A percentile compares a stretch with the other conserved stretches of the same genome.
These are phyloP conservation scores for Ochropleura leucogaster DNA, from an alignment of 2,888 invertebrate species.

Conservation along the genomic window DNA sequence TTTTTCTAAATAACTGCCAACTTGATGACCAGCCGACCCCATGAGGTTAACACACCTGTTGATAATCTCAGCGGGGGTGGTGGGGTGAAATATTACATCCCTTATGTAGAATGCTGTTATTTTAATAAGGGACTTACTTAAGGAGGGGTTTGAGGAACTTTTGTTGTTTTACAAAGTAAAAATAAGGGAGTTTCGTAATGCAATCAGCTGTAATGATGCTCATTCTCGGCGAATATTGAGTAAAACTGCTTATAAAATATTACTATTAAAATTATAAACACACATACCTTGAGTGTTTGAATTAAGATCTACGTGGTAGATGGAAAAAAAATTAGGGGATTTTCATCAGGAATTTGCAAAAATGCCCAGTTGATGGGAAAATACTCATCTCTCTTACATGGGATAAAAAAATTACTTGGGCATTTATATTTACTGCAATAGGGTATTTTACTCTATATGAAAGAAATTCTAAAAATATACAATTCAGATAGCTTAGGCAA, in stretches of 20 bases:
- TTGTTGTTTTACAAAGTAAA: neutral
- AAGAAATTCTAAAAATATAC: too few species aligned
- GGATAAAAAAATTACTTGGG: neutral
- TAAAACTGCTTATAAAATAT: neutral
- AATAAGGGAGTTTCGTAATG: neutral
- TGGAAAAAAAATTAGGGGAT: too few species aligned
- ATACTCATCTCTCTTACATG: neutral
- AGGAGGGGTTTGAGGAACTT: constrained; percentile 52
- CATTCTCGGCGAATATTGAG: neutral
- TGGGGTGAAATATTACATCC: constrained; percentile 75
- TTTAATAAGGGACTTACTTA: constrained; percentile 75
- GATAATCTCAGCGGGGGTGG: constrained; percentile 74
- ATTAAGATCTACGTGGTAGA: neutral
- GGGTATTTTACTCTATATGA: too few species aligned
- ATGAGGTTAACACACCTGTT: constrained; percentile 76
- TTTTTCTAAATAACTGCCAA: constrained; percentile 42
- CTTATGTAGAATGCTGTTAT: constrained; percentile 71
- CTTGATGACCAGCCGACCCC: constrained; percentile 53
- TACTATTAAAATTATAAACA: neutral
- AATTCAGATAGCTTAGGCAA: too few species aligned
- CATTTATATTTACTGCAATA: neutral
- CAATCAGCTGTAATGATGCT: neutral
- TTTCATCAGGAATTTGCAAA: neutral
- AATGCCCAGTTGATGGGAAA: neutral
- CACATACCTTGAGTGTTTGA: neutral